These are phyloP conservation scores for Mythimna impura DNA, from an alignment of 2,888 invertebrate genomes.

Conservation along the genomic window DNA sequence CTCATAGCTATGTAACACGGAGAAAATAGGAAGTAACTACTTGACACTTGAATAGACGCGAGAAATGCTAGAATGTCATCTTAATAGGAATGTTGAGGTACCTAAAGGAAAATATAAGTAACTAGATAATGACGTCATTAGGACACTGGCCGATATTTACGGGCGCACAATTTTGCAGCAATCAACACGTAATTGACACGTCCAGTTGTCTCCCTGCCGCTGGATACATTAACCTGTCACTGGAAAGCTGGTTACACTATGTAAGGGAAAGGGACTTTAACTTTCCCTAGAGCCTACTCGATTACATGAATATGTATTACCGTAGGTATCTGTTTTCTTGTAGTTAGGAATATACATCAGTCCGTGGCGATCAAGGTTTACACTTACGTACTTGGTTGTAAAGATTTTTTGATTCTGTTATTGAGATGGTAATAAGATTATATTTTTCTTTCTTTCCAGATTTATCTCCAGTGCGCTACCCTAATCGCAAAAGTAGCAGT, in stretches of 20 bases:
- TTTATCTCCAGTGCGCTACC: slow-evolving; percentile 92
- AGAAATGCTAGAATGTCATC: slow-evolving; percentile 42
- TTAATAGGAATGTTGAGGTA: slow-evolving; percentile 39
- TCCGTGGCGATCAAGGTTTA: background rate
- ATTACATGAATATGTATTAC: slow-evolving; percentile 64
- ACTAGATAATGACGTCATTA: slow-evolving; percentile 49
- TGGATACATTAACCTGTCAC: slow-evolving; percentile 46
- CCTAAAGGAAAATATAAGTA: slow-evolving; percentile 43
- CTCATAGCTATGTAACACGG: slow-evolving; percentile 58
- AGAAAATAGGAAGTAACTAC: slow-evolving; percentile 64
- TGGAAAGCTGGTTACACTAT: slow-evolving; percentile 50
- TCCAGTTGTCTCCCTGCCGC: slow-evolving; percentile 38
- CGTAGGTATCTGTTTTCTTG: slow-evolving; percentile 53
- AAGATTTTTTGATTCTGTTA: background rate
- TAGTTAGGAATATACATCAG: slow-evolving; percentile 42
- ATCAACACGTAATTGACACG: slow-evolving; percentile 53
- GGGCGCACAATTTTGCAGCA: slow-evolving; percentile 26
- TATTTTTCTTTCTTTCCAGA: slow-evolving; percentile 84
- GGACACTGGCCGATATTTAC: slow-evolving; percentile 21
- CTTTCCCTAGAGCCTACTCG: slow-evolving; percentile 65
- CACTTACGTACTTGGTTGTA: background rate
- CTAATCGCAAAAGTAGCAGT: slow-evolving; percentile 91
- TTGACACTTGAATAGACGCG: slow-evolving; percentile 58
- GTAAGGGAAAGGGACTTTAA: slow-evolving; percentile 62
- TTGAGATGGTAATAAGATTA: background rate